Percentiles rank a stretch among this genome's conserved stretches.
phyloP scores from a whole-genome alignment of 1,140 invertebrate species.

The Rhizoglyphus robini region DNA sequence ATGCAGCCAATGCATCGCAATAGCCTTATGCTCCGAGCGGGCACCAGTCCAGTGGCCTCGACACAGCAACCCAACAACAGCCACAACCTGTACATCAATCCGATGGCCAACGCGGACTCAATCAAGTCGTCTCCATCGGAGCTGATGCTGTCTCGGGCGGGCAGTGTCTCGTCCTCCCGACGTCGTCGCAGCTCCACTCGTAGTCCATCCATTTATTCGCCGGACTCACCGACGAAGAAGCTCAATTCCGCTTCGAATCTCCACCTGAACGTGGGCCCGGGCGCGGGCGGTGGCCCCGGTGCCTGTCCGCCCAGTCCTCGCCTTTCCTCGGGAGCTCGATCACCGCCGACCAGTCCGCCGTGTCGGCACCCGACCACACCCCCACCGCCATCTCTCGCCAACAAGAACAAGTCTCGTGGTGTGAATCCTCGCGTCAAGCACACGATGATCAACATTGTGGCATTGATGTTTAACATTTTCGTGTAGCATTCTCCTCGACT shows the following conservation, averaged over 20 bases:
- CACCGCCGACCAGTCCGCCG: not conserved
- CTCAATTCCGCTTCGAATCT: slow-evolving; percentile 2
- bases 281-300: not conserved
- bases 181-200: not conserved
- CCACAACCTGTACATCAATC: not conserved
- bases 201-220: slow-evolving; percentile 11
- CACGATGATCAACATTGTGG: slow-evolving; percentile 14
- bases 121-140: not conserved
- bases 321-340: not conserved
- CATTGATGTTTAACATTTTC: slow-evolving; percentile 11
- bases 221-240: slow-evolving; percentile 15
- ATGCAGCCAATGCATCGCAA: not conserved
- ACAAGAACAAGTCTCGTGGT: slow-evolving; percentile 5
- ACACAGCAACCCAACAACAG: not conserved
- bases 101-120: not conserved
- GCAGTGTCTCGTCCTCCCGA: not conserved
- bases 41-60: not conserved
- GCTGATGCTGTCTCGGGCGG: not conserved
- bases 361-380: not conserved
- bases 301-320: not conserved
- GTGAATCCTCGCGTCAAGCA: slow-evolving; percentile 1
- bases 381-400: not conserved
- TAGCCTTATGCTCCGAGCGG: not conserved
- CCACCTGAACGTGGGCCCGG: not conserved
- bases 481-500: too few relatives aligned